phyloP scores from a whole-genome alignment of 1,140 invertebrate species.

The Stratiolaelaps scimitus region DNA sequence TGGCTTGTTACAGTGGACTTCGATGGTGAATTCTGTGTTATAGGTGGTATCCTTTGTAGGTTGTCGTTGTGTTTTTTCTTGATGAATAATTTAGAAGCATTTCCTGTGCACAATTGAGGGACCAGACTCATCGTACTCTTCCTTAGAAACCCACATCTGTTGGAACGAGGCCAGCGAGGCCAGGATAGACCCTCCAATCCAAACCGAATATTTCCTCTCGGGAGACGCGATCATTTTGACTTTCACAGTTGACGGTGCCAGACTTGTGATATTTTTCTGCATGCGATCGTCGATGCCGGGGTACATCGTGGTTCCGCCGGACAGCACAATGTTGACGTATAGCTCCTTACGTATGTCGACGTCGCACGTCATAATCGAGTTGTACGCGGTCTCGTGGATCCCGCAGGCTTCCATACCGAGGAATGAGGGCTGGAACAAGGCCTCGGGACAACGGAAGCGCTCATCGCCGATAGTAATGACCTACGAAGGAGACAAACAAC shows the following conservation, averaged over 20 bases:
- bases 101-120: too few relatives aligned
- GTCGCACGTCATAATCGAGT: constrained; percentile 51
- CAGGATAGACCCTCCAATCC: constrained; percentile 50
- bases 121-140: too few relatives aligned
- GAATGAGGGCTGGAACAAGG: constrained; percentile 54
- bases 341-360: constrained; percentile 46
- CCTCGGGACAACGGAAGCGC: constrained; percentile 48
- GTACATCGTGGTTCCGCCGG: constrained; percentile 63
- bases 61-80: constrained; percentile 37
- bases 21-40: constrained; percentile 1
- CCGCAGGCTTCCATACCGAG: constrained; percentile 69
- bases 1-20: neutral
- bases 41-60: constrained; percentile 41
- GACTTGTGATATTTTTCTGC: constrained; percentile 47
- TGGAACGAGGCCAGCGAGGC: constrained; percentile 53
- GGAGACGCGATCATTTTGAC: constrained; percentile 53
- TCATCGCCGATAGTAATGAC: constrained; percentile 52
- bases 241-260: constrained; percentile 50
- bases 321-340: too few relatives aligned
- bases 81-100: constrained; percentile 68
- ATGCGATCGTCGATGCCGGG: constrained; percentile 51
- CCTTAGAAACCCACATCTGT: constrained; percentile 52
- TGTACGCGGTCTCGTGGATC: constrained; percentile 63
- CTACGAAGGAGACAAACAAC: neutral
- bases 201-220: constrained; percentile 49